These are phyloP conservation scores for Mythimna ferrago DNA, from an alignment of 2,888 invertebrate genomes.

Conservation along the genomic window DNA sequence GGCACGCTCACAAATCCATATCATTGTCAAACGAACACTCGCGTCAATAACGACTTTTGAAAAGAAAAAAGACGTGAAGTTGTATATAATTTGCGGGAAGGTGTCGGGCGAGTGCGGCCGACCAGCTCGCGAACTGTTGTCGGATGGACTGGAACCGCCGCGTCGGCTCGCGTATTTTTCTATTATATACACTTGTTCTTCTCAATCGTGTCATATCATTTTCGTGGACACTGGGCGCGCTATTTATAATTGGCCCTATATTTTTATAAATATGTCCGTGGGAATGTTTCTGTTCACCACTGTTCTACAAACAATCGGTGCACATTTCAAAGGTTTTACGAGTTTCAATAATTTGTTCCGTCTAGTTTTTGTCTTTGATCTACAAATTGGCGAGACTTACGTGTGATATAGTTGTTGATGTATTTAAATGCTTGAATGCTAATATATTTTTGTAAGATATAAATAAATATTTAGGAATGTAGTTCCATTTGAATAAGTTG, in stretches of 20 bases:
- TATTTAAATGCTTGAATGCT: neutral
- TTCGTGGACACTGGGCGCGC: conserved; percentile 79
- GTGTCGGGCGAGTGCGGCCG: conserved; percentile 70
- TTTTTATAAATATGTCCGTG: conserved; percentile 51
- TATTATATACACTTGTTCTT: conserved; percentile 81
- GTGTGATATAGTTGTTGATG: neutral
- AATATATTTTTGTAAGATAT: neutral
- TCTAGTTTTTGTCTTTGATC: conserved; percentile 44
- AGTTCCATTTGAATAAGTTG: too few species aligned
- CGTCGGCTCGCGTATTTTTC: conserved; percentile 82
- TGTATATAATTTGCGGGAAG: conserved; percentile 34
- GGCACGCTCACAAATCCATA: conserved; percentile 80
- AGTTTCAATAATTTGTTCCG: conserved; percentile 36
- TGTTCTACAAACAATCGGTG: conserved; percentile 37
- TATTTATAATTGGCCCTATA: conserved; percentile 83
- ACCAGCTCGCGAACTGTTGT: conserved; percentile 85
- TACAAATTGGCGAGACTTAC: conserved; percentile 36
- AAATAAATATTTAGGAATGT: neutral
- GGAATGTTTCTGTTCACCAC: conserved; percentile 23
- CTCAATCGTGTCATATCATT: conserved; percentile 80
- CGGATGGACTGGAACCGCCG: conserved; percentile 83
- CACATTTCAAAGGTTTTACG: conserved; percentile 37
- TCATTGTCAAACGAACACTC: conserved; percentile 74
- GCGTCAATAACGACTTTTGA: conserved; percentile 61
- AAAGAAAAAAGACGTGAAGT: conserved; percentile 38